These are phyloP conservation scores for Amia ocellicauda DNA, from an alignment of 2,113 vertebrate species.

Conservation along the genomic window DNA sequence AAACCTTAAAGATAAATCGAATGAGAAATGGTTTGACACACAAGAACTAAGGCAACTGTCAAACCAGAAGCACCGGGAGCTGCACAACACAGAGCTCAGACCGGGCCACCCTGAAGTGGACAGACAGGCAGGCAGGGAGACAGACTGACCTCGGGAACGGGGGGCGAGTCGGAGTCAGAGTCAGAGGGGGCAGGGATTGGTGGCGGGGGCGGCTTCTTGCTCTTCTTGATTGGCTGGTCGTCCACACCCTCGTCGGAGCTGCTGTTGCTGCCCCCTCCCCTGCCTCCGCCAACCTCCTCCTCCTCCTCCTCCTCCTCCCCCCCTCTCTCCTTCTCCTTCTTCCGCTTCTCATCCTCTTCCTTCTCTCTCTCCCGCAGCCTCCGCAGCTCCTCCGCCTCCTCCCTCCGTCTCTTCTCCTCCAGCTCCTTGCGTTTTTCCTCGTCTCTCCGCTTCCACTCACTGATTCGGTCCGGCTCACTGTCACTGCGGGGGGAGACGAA, in stretches of 20 bases:
- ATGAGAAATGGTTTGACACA: neutral
- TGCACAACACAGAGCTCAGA: neutral
- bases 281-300: conserved; percentile 76
- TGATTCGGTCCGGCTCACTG: conserved; percentile 86
- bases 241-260: conserved; percentile 70
- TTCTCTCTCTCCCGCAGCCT: conserved; percentile 83
- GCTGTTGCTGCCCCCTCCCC: conserved; percentile 58
- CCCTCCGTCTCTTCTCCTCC: conserved; percentile 85
- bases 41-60: neutral
- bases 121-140: neutral
- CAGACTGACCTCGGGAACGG: conserved; percentile 49
- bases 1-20: neutral
- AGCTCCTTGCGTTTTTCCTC: conserved; percentile 84
- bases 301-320: conserved; percentile 75
- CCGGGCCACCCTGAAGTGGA: neutral
- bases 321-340: conserved; percentile 77
- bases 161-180: conserved; percentile 68
- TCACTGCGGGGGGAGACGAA: conserved; percentile 69
- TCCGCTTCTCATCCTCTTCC: conserved; percentile 83
- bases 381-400: conserved; percentile 90
- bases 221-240: conserved; percentile 76
- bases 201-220: conserved; percentile 71
- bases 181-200: conserved; percentile 75
- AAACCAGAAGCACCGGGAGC: neutral
- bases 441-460: conserved; percentile 91